Evolutionary conservation across 2,113 vertebrate genomes (phyloP).

Genomic region (Tonatia bakeri): DNA sequence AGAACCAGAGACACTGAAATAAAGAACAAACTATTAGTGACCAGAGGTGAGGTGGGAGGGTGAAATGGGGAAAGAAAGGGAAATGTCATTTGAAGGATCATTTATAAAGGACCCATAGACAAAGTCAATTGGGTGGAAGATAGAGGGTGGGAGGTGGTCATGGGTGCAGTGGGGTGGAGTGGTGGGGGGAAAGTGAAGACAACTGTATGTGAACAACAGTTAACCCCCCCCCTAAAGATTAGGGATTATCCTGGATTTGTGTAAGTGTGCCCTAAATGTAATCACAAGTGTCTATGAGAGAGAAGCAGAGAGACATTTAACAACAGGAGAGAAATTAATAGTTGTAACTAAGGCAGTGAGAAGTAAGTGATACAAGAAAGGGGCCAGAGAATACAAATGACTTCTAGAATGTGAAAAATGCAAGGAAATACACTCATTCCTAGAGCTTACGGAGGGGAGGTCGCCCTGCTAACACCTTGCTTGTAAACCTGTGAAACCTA

Average conservation of each 20-base stretch:
- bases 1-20: too few relatives aligned
- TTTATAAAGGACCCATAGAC: too few relatives aligned
- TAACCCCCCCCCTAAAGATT: neutral
- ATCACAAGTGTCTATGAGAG: neutral
- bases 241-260: neutral
- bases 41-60: too few relatives aligned
- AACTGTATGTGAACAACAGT: too few relatives aligned
- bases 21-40: too few relatives aligned
- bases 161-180: too few relatives aligned
- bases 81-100: too few relatives aligned
- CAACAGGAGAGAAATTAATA: neutral
- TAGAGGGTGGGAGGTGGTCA: too few relatives aligned
- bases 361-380: neutral
- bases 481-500: neutral
- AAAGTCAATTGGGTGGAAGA: too few relatives aligned
- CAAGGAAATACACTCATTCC: neutral
- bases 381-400: neutral
- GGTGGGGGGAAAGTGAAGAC: too few relatives aligned
- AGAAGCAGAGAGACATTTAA: neutral
- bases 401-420: neutral
- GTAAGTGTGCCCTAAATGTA: neutral
- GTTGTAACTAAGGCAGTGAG: neutral
- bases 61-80: too few relatives aligned
- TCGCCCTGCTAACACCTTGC: neutral
- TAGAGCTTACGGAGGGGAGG: neutral